These are phyloP conservation scores for Spicauda simplicius DNA, from an alignment of 2,888 invertebrate genomes.

Conservation along the genomic window DNA sequence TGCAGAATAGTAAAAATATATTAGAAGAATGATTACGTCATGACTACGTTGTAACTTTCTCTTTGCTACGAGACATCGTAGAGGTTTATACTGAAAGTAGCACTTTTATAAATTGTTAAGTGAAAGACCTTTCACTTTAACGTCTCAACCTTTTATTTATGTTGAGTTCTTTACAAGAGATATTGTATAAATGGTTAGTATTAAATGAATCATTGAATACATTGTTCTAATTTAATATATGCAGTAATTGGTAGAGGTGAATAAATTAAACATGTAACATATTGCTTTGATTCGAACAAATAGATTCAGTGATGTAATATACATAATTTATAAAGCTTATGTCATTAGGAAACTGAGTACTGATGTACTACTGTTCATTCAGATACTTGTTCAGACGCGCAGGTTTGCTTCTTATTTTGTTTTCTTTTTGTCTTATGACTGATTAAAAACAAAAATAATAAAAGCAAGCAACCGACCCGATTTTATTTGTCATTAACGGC, in stretches of 20 bases:
- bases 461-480: too few species aligned
- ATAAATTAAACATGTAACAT: not conserved
- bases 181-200: not conserved
- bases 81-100: not conserved
- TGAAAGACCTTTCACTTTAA: not conserved
- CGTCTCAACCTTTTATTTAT: not conserved
- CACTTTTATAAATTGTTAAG: not conserved
- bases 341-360: conserved; percentile 23
- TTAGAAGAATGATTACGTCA: not conserved
- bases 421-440: not conserved
- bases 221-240: too few species aligned
- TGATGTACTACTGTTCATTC: not conserved
- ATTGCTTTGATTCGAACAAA: conserved; percentile 15
- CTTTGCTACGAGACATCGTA: not conserved
- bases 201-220: not conserved
- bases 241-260: not conserved
- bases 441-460: too few species aligned
- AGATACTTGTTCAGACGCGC: not conserved
- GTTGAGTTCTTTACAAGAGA: not conserved
- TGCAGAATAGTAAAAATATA: not conserved
- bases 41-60: not conserved
- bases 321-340: conserved; percentile 32
- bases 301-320: conserved; percentile 26
- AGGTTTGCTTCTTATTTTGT: not conserved
- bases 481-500: too few species aligned